Conservation (phyloP, 2,797 vertebrate species). For the Onychomys torridus region DNA sequence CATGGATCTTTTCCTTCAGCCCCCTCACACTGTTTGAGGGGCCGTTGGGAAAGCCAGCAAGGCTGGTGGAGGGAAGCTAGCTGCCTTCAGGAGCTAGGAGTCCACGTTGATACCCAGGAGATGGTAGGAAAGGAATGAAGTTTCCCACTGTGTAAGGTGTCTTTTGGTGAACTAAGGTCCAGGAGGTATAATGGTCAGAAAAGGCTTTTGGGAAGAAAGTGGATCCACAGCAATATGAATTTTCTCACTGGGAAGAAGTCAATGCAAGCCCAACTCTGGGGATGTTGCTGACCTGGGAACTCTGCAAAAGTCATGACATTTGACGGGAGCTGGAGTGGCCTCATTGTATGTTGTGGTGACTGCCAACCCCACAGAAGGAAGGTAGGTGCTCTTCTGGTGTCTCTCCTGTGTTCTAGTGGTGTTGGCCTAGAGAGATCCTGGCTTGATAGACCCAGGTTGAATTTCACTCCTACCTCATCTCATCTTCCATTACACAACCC, state of each 20-base stretch:
- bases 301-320: background rate
- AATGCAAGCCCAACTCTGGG: background rate
- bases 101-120: background rate
- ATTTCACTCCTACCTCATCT: conserved; percentile 69
- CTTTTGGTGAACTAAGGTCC: background rate
- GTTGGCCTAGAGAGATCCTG: conserved; percentile 64
- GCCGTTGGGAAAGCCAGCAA: background rate
- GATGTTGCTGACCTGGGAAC: background rate
- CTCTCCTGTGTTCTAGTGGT: conserved; percentile 19
- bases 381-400: background rate
- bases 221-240: no score
- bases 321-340: background rate
- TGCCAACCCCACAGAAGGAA: background rate
- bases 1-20: background rate
- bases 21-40: background rate
- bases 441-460: conserved; percentile 55
- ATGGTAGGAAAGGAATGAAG: background rate
- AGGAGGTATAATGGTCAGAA: background rate
- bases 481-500: conserved; percentile 57
- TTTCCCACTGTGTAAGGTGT: background rate
- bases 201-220: background rate
- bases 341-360: background rate
- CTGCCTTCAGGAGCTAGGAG: background rate
- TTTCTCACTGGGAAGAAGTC: background rate
- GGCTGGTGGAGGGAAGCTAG: background rate